Conservation (phyloP, 2,113 vertebrate species). For the Balaeniceps rex region DNA sequence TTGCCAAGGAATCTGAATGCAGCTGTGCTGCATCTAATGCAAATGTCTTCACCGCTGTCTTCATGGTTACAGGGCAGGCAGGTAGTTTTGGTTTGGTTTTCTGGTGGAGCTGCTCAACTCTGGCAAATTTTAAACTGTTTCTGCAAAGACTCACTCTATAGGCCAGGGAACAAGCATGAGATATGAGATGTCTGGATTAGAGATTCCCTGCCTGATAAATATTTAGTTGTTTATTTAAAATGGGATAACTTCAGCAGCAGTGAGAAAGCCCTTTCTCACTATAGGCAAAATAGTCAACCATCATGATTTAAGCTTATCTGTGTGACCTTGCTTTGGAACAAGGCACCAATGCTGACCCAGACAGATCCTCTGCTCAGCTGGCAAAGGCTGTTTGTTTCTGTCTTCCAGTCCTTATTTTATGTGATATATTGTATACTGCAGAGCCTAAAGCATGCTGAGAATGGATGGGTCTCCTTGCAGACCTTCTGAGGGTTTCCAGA, state of each 20-base stretch:
- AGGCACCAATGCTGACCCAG: not conserved
- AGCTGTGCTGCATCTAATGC: not conserved
- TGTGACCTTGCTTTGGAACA: not conserved
- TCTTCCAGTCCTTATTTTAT: not conserved
- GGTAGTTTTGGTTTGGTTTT: not conserved
- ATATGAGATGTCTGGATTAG: not conserved
- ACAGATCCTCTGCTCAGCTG: not conserved
- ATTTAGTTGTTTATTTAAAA: not conserved
- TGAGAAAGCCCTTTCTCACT: not conserved
- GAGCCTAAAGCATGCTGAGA: not conserved
- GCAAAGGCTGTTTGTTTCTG: not conserved
- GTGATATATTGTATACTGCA: not conserved
- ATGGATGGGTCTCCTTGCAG: not conserved
- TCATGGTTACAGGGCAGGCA: not conserved
- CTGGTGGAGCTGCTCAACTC: not conserved
- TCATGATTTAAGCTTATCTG: not conserved
- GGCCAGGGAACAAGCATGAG: not conserved
- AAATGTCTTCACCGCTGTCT: not conserved
- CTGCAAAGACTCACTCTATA: not conserved
- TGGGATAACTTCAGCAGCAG: not conserved
- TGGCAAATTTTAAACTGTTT: not conserved
- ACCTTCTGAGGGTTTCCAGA: not conserved
- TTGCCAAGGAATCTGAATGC: not conserved
- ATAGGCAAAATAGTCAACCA: not conserved
- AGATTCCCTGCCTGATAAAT: not conserved